phyloP scores from a whole-genome alignment of 2,797 vertebrate genomes.

The Somateria mollissima region DNA sequence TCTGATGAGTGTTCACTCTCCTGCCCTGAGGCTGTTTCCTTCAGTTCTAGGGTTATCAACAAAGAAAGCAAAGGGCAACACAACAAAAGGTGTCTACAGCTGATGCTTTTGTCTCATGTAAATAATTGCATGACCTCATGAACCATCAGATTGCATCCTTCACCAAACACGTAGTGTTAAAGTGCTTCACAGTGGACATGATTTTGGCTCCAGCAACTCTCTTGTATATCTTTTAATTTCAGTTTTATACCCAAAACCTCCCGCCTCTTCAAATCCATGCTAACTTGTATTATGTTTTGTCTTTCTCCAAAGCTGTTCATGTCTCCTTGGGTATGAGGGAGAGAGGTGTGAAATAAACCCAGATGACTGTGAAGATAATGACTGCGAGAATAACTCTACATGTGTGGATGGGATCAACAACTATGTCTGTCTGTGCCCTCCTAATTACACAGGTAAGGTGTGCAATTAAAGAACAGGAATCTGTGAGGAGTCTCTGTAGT shows the following conservation, averaged over 20 bases:
- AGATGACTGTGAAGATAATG: constrained; percentile 96
- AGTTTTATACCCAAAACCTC: neutral
- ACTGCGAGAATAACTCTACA: constrained; percentile 97
- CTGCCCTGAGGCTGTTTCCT: neutral
- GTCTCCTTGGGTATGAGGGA: constrained; percentile 91
- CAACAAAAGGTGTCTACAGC: neutral
- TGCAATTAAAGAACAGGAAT: neutral
- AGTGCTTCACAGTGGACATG: neutral
- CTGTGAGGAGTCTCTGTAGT: neutral
- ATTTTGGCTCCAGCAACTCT: neutral
- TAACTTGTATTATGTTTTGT: neutral
- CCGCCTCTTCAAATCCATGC: neutral
- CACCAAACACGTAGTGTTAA: neutral
- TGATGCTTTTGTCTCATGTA: neutral
- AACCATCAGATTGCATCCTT: neutral
- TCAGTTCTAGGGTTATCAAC: neutral
- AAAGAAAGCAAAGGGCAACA: neutral
- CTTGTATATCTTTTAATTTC: neutral
- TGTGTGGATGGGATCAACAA: constrained; percentile 96
- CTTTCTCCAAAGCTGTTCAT: constrained; percentile 85
- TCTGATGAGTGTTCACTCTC: neutral
- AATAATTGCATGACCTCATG: neutral
- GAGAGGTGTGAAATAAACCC: constrained; percentile 91
- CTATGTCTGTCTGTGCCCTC: constrained; percentile 92
- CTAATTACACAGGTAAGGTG: constrained; percentile 87